phyloP scores from a whole-genome alignment of 2,797 vertebrate species.

The Notoglanidium macrostoma region DNA sequence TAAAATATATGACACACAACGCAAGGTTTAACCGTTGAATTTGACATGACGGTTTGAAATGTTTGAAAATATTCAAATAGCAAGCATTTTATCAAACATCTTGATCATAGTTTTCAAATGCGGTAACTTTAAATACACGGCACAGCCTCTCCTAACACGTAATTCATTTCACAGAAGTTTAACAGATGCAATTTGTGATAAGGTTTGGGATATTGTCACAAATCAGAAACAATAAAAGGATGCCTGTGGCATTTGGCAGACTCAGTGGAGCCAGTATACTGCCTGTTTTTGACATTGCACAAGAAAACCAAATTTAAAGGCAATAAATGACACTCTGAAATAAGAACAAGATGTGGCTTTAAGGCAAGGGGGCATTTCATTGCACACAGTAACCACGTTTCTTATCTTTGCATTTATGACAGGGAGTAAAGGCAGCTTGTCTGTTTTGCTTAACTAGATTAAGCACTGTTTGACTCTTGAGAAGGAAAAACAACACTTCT shows the following conservation, averaged over 20 bases:
- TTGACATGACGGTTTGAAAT: background rate
- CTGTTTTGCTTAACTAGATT: slow-evolving; percentile 29
- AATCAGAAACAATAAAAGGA: slow-evolving; percentile 69
- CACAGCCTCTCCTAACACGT: background rate
- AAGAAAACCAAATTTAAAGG: slow-evolving; percentile 69
- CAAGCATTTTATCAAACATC: background rate
- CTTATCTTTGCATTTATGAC: slow-evolving; percentile 49
- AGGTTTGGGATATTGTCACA: slow-evolving; percentile 49
- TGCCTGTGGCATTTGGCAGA: slow-evolving; percentile 69
- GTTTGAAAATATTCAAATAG: background rate
- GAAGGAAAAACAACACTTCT: background rate
- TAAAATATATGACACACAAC: background rate
- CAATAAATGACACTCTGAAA: slow-evolving; percentile 67
- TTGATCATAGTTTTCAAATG: background rate
- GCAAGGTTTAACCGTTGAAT: background rate
- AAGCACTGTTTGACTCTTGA: slow-evolving; percentile 15
- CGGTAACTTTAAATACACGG: background rate
- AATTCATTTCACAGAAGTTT: background rate
- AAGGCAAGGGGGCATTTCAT: slow-evolving; percentile 33
- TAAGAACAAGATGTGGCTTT: slow-evolving; percentile 65
- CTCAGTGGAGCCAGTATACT: slow-evolving; percentile 67
- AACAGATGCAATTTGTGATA: slow-evolving; percentile 40
- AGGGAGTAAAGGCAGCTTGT: slow-evolving; percentile 43
- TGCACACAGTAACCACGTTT: slow-evolving; percentile 39
- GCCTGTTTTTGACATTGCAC: slow-evolving; percentile 66